phyloP scores from a whole-genome alignment of 2,113 vertebrate genomes.

The Aphyosemion australe region DNA sequence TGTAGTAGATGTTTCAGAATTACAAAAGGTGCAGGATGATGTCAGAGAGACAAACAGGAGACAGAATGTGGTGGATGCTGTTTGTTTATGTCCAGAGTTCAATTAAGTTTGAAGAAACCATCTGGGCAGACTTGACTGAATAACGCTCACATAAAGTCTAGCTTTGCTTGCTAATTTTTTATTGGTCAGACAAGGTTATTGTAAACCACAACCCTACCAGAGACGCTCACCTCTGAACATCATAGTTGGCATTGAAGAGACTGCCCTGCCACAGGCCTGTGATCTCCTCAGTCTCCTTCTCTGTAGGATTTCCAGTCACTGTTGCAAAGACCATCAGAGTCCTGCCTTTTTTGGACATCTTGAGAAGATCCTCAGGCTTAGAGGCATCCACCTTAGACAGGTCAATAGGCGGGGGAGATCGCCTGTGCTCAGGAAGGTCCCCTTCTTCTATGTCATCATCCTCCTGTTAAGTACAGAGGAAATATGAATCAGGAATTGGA shows the following conservation, averaged over 20 bases:
- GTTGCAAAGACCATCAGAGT: conserved; percentile 97
- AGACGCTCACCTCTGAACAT: conserved; percentile 86
- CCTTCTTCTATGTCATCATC: conserved; percentile 98
- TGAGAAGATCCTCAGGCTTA: conserved; percentile 92
- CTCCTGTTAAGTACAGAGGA: conserved; percentile 70
- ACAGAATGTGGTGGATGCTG: too few relatives aligned
- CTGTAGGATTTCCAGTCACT: conserved; percentile 88
- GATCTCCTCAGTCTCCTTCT: conserved; percentile 95
- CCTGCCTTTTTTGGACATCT: conserved; percentile 94
- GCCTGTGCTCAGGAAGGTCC: conserved; percentile 93
- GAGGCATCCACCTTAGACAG: conserved; percentile 90
- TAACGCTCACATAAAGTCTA: too few relatives aligned
- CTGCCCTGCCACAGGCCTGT: conserved; percentile 96
- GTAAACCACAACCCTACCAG: too few relatives aligned
- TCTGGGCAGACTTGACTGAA: too few relatives aligned
- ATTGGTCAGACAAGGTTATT: too few relatives aligned
- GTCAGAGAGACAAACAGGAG: too few relatives aligned
- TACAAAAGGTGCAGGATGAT: too few relatives aligned
- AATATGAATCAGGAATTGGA: neutral
- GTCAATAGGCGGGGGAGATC: conserved; percentile 88
- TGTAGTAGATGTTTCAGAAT: too few relatives aligned
- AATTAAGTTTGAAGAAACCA: too few relatives aligned
- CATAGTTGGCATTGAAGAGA: conserved; percentile 97
- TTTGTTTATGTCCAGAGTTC: too few relatives aligned
- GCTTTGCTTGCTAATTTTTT: too few relatives aligned